Evolutionary conservation across 2,888 invertebrate species (phyloP), one percentile per base, ranked within the genome.

Genomic region (Cordilura impudica): DNA sequence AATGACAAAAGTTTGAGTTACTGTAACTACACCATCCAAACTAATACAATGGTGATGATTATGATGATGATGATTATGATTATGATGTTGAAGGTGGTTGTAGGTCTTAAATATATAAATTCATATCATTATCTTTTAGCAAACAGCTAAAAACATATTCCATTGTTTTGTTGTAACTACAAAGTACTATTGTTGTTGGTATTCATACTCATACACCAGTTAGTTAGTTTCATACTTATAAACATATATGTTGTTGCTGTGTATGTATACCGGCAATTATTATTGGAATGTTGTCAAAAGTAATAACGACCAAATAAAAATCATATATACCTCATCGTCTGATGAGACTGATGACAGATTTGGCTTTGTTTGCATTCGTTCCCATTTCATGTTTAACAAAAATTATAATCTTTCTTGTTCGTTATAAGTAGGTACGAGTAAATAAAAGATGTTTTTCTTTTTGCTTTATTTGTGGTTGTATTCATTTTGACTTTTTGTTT

Each of bases 261-360:
- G 8, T 39, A 31, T 31, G 26, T 43, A 60, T 70, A 61, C 43
- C 39, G 75, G 63, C 71, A 75, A 77, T 80, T 77, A 65, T 70
- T 72, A 80, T 81, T 72, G 72, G 71, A 67, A 80, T 74, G 53
- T 75, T 79, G 74, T 80, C 78, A 75, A 78, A 80, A 80, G 58
- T 58, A 65, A 73, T 51, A 45, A 66, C 16, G 58, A 60, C 58
- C 14, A 60, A 56, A 53, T 74, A 56, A n/a, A n/a, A n/a, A 65
- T 58, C 66, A 60, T 60, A 66, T 39, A 4, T 39, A 39, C n/a
- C 8, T 39, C 14, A 39, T n/a, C 4, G 35, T 39, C 35, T 12
- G 1, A 3, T 6, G 31, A n/a, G 39, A 60, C 31, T 60, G 66
- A 53, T 60, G 66, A 67, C 73, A 66, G 73, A 66, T 51, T 21